These are phyloP conservation scores for Asarcornis scutulata DNA, from an alignment of 2,113 vertebrate genomes.

Conservation along the genomic window DNA sequence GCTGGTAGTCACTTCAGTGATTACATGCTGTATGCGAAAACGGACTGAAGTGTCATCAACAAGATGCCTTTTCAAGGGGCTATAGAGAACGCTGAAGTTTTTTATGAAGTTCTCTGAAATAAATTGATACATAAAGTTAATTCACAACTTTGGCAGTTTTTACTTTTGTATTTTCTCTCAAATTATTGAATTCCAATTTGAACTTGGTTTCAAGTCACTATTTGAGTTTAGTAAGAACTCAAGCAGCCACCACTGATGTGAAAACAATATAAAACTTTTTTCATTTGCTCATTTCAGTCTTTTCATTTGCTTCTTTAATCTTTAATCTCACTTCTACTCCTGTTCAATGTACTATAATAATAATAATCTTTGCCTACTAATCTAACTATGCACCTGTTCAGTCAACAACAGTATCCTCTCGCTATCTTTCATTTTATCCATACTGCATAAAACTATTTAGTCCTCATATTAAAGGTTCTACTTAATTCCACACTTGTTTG, in stretches of 20 bases:
- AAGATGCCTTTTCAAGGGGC: constrained; percentile 89
- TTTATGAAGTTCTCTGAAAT: constrained; percentile 90
- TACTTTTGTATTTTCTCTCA: background rate
- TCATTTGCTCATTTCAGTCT: background rate
- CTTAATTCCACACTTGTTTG: background rate
- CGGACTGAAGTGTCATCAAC: constrained; percentile 76
- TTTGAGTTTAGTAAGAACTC: background rate
- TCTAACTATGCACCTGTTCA: background rate
- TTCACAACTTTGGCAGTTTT: constrained; percentile 4
- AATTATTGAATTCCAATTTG: too few species aligned
- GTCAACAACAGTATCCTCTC: background rate
- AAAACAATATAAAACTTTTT: background rate
- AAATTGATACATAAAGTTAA: constrained; percentile 22
- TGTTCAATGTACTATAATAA: background rate
- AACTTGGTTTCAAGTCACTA: background rate
- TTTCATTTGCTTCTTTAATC: background rate
- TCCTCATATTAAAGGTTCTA: background rate
- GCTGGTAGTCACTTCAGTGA: constrained; percentile 88
- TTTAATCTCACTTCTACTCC: background rate
- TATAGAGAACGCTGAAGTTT: constrained; percentile 93
- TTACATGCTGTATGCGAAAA: constrained; percentile 63
- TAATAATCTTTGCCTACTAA: background rate
- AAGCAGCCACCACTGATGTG: background rate
- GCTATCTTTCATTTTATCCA: background rate
- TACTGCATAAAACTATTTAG: background rate